Evolutionary conservation across 2,888 invertebrate species (phyloP).

Genomic region (Nemotelus nigrinus): DNA sequence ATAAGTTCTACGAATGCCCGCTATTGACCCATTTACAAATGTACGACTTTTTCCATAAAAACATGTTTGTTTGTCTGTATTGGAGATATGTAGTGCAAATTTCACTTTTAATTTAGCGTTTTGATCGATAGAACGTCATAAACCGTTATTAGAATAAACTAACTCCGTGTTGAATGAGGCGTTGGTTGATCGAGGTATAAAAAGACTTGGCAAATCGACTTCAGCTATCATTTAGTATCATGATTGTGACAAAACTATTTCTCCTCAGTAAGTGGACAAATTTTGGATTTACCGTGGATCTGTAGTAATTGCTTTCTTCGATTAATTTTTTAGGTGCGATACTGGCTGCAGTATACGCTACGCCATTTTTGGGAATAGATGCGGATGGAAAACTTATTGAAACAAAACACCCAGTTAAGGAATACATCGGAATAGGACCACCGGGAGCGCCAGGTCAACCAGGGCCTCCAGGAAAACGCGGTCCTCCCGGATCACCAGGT

Average conservation of each 20-base stretch:
- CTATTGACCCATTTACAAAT: constrained; percentile 18
- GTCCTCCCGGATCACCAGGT: not conserved
- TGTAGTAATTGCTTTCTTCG: not conserved
- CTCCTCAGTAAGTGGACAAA: constrained; percentile 29
- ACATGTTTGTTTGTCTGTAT: not conserved
- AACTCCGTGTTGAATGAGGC: not conserved
- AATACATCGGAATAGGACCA: constrained; percentile 31
- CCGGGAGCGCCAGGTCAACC: constrained; percentile 31
- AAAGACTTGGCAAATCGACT: constrained; percentile 21
- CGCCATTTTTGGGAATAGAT: not conserved
- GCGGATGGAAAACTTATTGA: not conserved
- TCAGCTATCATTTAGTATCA: constrained; percentile 2
- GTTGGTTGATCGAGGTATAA: constrained; percentile 12
- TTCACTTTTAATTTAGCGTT: constrained; percentile 33
- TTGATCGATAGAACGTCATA: not conserved
- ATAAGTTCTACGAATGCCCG: not conserved
- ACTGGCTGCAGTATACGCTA: not conserved
- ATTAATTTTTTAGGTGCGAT: constrained; percentile 23
- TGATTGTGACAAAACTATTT: constrained; percentile 20
- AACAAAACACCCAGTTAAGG: not conserved
- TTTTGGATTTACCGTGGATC: constrained; percentile 13
- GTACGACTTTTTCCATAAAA: not conserved
- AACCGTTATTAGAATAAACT: constrained; percentile 26
- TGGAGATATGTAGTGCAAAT: constrained; percentile 12
- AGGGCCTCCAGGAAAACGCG: constrained; percentile 20